These are phyloP conservation scores for Ceraclea dissimilis DNA, from an alignment of 2,888 invertebrate species.

Conservation along the genomic window DNA sequence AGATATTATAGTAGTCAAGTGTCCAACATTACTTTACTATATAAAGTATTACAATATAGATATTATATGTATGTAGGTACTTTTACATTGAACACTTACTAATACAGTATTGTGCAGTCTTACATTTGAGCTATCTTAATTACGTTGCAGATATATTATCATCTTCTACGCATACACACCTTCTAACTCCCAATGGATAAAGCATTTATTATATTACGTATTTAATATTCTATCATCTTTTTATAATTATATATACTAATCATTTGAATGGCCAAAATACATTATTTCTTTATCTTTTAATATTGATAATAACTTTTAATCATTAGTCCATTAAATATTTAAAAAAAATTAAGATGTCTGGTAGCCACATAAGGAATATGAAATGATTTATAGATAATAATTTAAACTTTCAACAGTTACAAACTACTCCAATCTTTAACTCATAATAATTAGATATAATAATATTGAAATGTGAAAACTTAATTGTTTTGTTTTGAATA, in stretches of 20 bases:
- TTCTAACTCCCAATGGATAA: no score
- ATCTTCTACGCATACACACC: no score
- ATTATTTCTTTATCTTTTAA: background rate
- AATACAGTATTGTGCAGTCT: constrained; percentile 22
- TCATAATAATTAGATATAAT: background rate
- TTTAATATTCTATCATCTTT: no score
- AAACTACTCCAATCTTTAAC: background rate
- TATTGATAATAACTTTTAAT: no score
- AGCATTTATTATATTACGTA: background rate
- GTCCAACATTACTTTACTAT: no score
- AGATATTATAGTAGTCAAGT: no score
- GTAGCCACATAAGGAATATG: constrained; percentile 20
- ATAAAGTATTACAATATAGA: background rate
- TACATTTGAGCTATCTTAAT: constrained; percentile 24
- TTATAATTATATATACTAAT: constrained; percentile 15
- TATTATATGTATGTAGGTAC: no score
- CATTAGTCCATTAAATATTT: background rate
- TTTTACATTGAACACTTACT: constrained; percentile 18
- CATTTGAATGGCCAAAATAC: constrained; percentile 24
- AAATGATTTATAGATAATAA: background rate
- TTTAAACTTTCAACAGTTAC: constrained; percentile 11
- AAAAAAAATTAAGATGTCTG: constrained; percentile 24
- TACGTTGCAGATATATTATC: constrained; percentile 18
- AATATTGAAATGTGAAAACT: no score
- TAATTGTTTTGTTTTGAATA: no score